Evolutionary conservation across 1,140 invertebrate species (phyloP), one percentile per base, ranked within the genome.

Genomic region (Aplysia californica): DNA sequence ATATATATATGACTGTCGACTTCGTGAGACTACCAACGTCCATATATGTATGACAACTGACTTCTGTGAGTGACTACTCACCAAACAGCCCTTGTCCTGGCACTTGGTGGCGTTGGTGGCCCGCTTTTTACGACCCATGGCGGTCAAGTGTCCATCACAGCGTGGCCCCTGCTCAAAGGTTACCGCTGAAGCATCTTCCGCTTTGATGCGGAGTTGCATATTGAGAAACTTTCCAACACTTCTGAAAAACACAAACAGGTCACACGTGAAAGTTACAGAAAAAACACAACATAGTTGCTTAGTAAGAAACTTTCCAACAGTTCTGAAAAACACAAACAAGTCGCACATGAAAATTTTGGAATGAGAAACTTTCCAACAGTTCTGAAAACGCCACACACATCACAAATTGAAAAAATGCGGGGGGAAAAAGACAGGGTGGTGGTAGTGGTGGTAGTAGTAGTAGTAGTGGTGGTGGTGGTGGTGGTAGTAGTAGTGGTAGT

Each of bases 201-300:
- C 39, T 33, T 75, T 75, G 41, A 75, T 66, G 39, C 72, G 72
- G 61, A 75, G 72, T 29, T 75, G 72, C 72, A 75, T 75, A 6
- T n/a, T 64, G 55, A 26, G 18, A 29, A 31, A 61, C 6, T 20
- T 23, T 6, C 18, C 58, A 61, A 10, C 29, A 6, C 18, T 23
- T 18, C 29, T 10, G 58, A 61, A 61, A 61, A 18, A 31, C 10
- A 61, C 6, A 23, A 61, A 18, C 26, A 31, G 10, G 10, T 10
- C 26, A 61, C 20, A 10, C 6, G 15, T 23, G 26, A 61, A 10
- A 61, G 6, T 61, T 10, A 61, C 18, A 61, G 6, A 31, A 31
- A 61, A 31, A 61, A 61, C 15, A 50, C 44, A 50, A 50, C 44
- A 50, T 50, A 15, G 10, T 50, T 50, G 10, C n/a, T 15, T 15